Evolutionary conservation across 2,113 vertebrate genomes (phyloP).

Genomic region (Neolamprologus sp.): DNA sequence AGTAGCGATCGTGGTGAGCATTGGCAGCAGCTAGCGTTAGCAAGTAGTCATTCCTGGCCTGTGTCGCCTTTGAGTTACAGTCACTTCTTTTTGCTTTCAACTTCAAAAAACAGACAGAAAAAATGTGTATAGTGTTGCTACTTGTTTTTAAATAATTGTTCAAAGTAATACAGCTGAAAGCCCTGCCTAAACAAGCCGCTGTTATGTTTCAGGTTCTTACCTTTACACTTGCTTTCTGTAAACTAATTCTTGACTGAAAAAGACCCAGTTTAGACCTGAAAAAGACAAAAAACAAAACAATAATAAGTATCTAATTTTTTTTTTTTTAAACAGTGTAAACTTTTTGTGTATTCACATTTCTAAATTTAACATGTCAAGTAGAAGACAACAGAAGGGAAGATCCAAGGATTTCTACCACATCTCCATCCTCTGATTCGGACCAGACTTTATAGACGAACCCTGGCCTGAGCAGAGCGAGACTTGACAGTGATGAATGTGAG

Average conservation of each 20-base stretch:
- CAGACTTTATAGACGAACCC: constrained; percentile 15
- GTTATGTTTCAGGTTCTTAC: constrained; percentile 65
- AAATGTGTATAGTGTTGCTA: not conserved
- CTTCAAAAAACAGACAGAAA: constrained; percentile 55
- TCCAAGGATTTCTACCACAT: not conserved
- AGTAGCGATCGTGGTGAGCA: constrained; percentile 96
- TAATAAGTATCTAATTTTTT: not conserved
- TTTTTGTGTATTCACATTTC: not conserved
- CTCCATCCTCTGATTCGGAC: not conserved
- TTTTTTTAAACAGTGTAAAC: not conserved
- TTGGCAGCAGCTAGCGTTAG: constrained; percentile 95
- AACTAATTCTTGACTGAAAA: constrained; percentile 98
- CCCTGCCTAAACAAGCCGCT: not conserved
- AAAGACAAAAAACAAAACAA: constrained; percentile 36
- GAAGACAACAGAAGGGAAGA: not conserved
- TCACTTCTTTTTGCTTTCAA: constrained; percentile 95
- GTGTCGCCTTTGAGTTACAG: constrained; percentile 95
- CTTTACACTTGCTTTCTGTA: constrained; percentile 99
- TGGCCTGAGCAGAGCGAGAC: not conserved
- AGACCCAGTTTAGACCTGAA: constrained; percentile 96
- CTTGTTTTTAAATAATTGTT: not conserved
- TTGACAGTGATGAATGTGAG: constrained; percentile 14
- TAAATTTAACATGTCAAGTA: not conserved
- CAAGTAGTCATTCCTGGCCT: constrained; percentile 95
- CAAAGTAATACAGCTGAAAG: not conserved